Base-by-base conservation (phyloP, 2,113 vertebrate species). In the Prunella fulvescens region DNA sequence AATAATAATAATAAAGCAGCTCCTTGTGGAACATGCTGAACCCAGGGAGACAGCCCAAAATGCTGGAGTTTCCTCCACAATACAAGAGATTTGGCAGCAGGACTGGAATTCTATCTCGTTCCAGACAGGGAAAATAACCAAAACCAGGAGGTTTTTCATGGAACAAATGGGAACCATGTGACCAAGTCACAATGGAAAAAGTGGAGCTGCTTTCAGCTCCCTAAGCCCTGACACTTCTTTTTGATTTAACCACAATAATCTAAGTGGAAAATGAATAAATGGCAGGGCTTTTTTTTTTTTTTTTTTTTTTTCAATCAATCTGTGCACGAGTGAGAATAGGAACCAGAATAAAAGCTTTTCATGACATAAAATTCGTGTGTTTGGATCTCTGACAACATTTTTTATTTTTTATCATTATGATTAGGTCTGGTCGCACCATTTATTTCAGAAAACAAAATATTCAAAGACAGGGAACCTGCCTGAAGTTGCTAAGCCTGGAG, bases 121-220 rank as follows among this genome's bases (percentile, higher is more conserved):
- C 93, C 96, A 97, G 96, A 90, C 95, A 88, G 67, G 71, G 85
- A 84, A 96, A 96, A 96, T 95, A 95, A 97, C 95, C 94, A 39
- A 95, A 96, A 81, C 72, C 95, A 95, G 73, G 95, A 96, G 84
- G 76, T 81, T 96, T 97, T 93, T 86, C 69, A 40, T 65, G 82
- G 94, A 97, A 92, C 76, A 97, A 97, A 97, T 97, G 95, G 90
- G 88, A 97, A 95, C 95, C 95, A 95, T 96, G 95, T 96, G 95
- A 97, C 93, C 85, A 10, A 13, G 6, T 80, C 92, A 93, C 94
- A 94, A 91, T 95, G 96, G 97, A 97, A 95, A 96, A 94, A 94
- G 65, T 31, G n/a, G 50, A 85, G 80, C 74, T 58, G 91, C 86
- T 90, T 93, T 95, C 88, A 70, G 88, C 93, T 97, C 92, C 94